Base-by-base conservation (phyloP, 2,113 vertebrate genomes). In the Grallaria varia region DNA sequence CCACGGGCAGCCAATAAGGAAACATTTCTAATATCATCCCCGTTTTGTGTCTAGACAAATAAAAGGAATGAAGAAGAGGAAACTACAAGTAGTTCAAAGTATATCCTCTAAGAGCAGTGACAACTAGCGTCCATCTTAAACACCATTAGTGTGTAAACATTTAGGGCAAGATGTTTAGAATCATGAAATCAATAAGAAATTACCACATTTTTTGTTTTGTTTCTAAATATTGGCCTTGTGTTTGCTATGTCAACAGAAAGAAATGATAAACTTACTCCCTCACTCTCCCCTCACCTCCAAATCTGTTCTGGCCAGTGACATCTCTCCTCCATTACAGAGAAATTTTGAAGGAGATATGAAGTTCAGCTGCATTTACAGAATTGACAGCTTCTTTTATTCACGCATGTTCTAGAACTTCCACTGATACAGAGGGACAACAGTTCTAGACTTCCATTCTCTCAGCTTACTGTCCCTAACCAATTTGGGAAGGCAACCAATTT, bases 31-130 rank as follows among this genome's bases (percentile, higher is more conserved):
- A 93, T 94, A 95, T 96, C 95, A 93, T 92, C 92, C 96, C 95
- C 82, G 37, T 96, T 97, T 97, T 94, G 92, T 94, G 95, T 96
- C 96, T 96, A 95, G 95, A 96, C 91, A 97, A 88, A 96, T 96
- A 77, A 77, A 96, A 95, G 95, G 95, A 95, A 96, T 0, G 68
- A 94, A 96, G 93, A 96, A 97, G 91, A 96, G 95, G 94, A 95
- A 83, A 95, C 95, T 97, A 92, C 95, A 95, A 87, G 94, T 83
- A 93, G 93, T 94, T 95, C 68, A 94, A 60, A 2, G 35, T 93
- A 83, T 90, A 94, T 76, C 94, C 91, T 97, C 84, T 7, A 66
- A 31, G 59, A 91, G 25, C 75, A 96, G 89, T 12, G 90, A 93
- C 75, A 94, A 28, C 37, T 66, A 93, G 53, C 2, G 15, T 62